Base-by-base conservation (phyloP, 2,888 invertebrate species). In the Thymelicus acteon region DNA sequence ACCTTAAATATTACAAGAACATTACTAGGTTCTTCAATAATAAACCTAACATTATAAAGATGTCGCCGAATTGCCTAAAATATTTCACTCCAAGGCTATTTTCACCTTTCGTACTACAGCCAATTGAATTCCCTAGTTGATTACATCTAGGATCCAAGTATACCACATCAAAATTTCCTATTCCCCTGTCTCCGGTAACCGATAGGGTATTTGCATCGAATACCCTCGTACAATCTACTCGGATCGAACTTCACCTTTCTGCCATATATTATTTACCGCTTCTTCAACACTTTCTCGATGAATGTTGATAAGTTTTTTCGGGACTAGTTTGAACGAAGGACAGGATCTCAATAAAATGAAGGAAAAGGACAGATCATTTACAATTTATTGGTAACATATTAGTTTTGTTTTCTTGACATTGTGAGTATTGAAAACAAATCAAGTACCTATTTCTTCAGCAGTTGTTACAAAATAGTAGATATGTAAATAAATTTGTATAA, bases 221-320 rank as follows among this genome's bases (percentile, higher is more conserved):
- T 87, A 87, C 88, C 84, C 83, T 82, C 83, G 82, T 85, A 80
- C 88, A 88, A 88, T 87, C 84, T 85, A 85, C 77, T 77, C 60
- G 77, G 79, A 81, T 82, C 77, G 82, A 76, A 78, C 78, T 54
- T 47, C 49, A 39, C 63, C 70, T 74, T 72, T 58, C 72, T 72
- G 61, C 39, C 57, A 73, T 75, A 74, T 74, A 75, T 75, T 77
- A 77, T 77, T 74, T 75, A 75, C 70, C n/a, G 57, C 37, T 54
- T 48, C 47, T 54, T 19, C 58, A 44, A 37, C 37, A 58, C 58
- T 66, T 60, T 58, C 58, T n/a, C 66, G 67, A 74, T 72, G 65
- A 73, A 74, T 70, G 57, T 58, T 64, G 64, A 64, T 70, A 60
- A 52, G 64, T 64, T 64, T 64, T 52, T 40, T 15, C 15, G 54